Conservation (phyloP, 2,113 vertebrate genomes). For the Cinclus mexicanus region DNA sequence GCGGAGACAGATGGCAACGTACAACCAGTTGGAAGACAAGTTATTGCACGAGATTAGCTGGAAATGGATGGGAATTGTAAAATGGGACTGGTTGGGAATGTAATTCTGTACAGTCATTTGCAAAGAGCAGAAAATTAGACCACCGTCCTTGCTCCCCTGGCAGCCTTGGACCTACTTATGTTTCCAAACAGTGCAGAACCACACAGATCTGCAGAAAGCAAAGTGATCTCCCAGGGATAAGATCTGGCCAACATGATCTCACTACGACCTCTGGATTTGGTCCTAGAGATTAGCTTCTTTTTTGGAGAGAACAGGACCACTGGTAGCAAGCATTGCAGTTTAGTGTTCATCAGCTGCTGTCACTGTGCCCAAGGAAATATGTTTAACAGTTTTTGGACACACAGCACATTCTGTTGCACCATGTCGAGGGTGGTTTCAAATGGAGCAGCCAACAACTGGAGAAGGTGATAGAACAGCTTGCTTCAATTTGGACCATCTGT, state of each 20-base stretch:
- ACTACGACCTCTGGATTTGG: neutral
- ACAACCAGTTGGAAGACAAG: neutral
- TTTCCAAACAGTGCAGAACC: neutral
- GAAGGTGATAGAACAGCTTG: constrained; percentile 54
- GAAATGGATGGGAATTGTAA: constrained; percentile 2
- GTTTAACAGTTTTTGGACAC: constrained; percentile 43
- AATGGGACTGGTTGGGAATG: neutral
- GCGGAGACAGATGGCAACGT: constrained; percentile 33
- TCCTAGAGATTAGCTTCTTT: neutral
- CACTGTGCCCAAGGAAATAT: constrained; percentile 38
- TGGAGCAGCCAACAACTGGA: constrained; percentile 37
- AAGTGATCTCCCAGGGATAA: neutral
- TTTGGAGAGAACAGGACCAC: neutral
- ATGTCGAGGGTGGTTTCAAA: constrained; percentile 29
- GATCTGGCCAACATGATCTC: neutral
- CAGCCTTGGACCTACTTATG: neutral
- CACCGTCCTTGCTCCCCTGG: neutral
- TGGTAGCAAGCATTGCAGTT: neutral
- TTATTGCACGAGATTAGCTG: constrained; percentile 19
- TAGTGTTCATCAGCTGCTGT: constrained; percentile 30
- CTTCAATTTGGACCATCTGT: constrained; percentile 56
- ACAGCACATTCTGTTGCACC: constrained; percentile 14
- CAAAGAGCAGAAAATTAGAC: constrained; percentile 12
- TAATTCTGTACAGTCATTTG: neutral
- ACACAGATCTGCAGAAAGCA: neutral